Evolutionary conservation across 2,888 invertebrate species (phyloP), one percentile per base, ranked within the genome.

Genomic region (Eucera pruinosa): DNA sequence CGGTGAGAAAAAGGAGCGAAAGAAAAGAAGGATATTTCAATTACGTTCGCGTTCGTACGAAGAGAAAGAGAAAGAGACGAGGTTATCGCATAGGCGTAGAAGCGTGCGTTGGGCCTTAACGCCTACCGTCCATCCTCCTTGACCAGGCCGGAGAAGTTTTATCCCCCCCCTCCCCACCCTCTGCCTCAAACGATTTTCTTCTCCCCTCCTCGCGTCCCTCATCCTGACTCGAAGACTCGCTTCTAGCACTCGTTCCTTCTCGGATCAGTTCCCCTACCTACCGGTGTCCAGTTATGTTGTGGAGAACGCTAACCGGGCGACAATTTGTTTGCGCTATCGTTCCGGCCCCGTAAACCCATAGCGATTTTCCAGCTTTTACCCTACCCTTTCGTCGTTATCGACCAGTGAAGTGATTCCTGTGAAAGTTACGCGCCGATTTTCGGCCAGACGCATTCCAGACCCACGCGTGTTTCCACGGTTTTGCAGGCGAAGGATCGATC

Each of bases 251-350:
- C 70, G 73, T 84, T 83, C 79, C 84, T 86, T 86, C 84, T 79
- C 85, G 87, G 88, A 88, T 90, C 89, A 91, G 89, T 91, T 90
- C 91, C 90, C 91, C 92, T 91, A 89, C 92, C 90, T 90, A 87
- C 87, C 87, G 87, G 87, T 90, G 89, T 91, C 90, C 91, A 92
- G 92, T 92, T 91, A 91, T 90, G 91, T 91, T 90, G 89, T 86
- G 89, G 88, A 87, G 89, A 89, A 88, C 88, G 76, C 80, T 72
- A 66, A 25, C 60, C 52, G 50, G 69, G 47, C 77, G 55, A 73
- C 78, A 73, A 78, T 61, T 69, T 65, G 65, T 68, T 60, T 62
- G 47, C 43, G 66, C 41, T 48, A 68, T 77, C 41, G 45, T 66
- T 48, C 23, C 47, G 48, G 54, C 66, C 43, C 27, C 54, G 43